Base-by-base conservation (phyloP, 2,888 invertebrate species). In the Tuta absoluta region DNA sequence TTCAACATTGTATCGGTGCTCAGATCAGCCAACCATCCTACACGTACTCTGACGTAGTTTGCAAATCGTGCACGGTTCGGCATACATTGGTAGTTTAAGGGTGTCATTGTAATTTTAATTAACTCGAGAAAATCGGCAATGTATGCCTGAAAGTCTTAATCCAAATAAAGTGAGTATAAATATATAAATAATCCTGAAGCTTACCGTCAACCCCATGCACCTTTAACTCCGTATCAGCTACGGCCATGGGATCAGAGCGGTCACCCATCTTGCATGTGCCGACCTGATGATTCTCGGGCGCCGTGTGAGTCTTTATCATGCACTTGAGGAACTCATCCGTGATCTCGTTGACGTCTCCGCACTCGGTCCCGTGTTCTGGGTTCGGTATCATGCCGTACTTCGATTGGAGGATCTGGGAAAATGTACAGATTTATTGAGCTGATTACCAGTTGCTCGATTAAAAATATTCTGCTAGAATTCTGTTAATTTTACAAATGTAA, bases 261-360 rank as follows among this genome's bases (percentile, higher is more conserved):
- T 96, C 95, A 0, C 96, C 96, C 96, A 97, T 96, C 92, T 96
- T 96, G 79, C 95, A 95, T 0, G 96, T 95, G 10, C 96, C 96
- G 0, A 94, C 95, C 82, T 96, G 96, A 81, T 96, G 96, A 81
- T 96, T 96, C 84, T 96, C 96, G 0, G 96, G 95, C 0, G 95
- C 95, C 0, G 96, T 96, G 63, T 94, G 92, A 65, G 93, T 93
- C 66, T 90, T 90, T 0, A 95, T 93, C 0, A 95, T 93, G 76
- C 97, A 97, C 65, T 91, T 93, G 94, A 96, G 95, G 83, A 94
- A 97, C n/a, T 94, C 94, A 70, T 96, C 95, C 0, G 93, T 91
- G 8, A 93, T 92, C 63, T 91, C 92, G 0, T 88, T 83, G 37
- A 82, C 85, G 5, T 84, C 84, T 2, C 83, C 82, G 70, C 94